Percentiles rank a stretch among this genome's conserved stretches.
Conservation (phyloP, 2,113 vertebrate genomes). For the Seriola aureovittata region DNA sequence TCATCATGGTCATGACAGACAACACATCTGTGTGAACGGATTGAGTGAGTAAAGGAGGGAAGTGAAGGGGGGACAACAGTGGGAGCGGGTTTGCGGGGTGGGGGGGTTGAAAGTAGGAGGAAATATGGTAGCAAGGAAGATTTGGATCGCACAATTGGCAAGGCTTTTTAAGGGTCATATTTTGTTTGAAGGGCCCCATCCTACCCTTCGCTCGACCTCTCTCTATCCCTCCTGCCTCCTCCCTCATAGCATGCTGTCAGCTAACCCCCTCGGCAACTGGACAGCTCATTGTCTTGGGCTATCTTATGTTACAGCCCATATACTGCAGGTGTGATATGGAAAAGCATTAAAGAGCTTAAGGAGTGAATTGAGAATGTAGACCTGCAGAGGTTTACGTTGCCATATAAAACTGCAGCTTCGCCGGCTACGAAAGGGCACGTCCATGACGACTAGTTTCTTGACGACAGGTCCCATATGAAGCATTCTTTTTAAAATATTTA, state of each 20-base stretch:
- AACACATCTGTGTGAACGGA: conserved; percentile 82
- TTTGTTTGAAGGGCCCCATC: conserved; percentile 77
- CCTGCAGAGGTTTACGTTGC: conserved; percentile 63
- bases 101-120: conserved; percentile 32
- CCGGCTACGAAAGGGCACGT: conserved; percentile 46
- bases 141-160: conserved; percentile 52
- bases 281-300: conserved; percentile 76
- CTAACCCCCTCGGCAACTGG: conserved; percentile 72
- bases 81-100: conserved; percentile 9
- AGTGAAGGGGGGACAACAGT: conserved; percentile 59
- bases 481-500: conserved; percentile 44
- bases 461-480: conserved; percentile 21
- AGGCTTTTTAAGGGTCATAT: conserved; percentile 73
- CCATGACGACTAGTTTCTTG: conserved; percentile 16
- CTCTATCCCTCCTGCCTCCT: conserved; percentile 57
- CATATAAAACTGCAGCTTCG: conserved; percentile 53
- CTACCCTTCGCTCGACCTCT: conserved; percentile 73
- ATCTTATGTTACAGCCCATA: conserved; percentile 76
- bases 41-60: conserved; percentile 67
- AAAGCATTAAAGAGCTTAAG: conserved; percentile 74
- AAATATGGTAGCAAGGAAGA: conserved; percentile 70
- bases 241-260: conserved; percentile 63
- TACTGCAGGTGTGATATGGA: conserved; percentile 77
- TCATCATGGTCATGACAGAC: conserved; percentile 82
- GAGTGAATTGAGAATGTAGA: conserved; percentile 64